Evolutionary conservation across 2,797 vertebrate genomes (phyloP), one percentile per base, ranked within the genome.

Genomic region (Scleropages formosus): DNA sequence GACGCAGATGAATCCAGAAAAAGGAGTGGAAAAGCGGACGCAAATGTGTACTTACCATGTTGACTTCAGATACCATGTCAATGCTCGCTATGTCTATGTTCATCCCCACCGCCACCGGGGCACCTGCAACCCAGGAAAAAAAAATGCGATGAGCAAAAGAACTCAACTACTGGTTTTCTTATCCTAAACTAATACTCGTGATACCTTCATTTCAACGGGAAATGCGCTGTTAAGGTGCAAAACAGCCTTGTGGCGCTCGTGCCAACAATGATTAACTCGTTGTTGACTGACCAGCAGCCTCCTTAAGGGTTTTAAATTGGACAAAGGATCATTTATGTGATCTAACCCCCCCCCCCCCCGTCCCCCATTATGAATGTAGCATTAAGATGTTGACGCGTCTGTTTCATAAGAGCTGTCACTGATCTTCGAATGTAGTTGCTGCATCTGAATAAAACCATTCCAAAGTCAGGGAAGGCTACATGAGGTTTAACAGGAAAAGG

Each of bases 81-180:
- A 98, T 98, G 84, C 97, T 98, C 88, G 97, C 95, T 74, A 98
- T 98, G 85, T 98, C 97, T 91, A 98, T 98, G 83, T 98, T 98
- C 97, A 98, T 98, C 72, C 97, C 97, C 72, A 98, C 97, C 47
- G 94, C 94, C 84, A 98, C 96, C 0, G 97, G 97, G 72, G 94
- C 85, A 94, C 97, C 97, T 98, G 88, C 77, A 91, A 82, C 89
- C 65, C 81, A 84, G 93, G 83, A 83, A 77, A 88, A 22, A 56
- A 76, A n/a, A 86, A 82, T 44, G 84, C 84, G 83, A 86, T 85
- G 85, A 82, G 46, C 22, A 51, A 58, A 66, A 76, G 77, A 86
- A 89, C 84, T 90, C 86, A 87, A 85, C 79, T 82, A 2, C 85
- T 87, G 81, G 75, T 73, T 69, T 15, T 49, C 15, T 56, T 63